Evolutionary conservation across 2,113 vertebrate genomes (phyloP).

Genomic region (Oreochromis aureus): DNA sequence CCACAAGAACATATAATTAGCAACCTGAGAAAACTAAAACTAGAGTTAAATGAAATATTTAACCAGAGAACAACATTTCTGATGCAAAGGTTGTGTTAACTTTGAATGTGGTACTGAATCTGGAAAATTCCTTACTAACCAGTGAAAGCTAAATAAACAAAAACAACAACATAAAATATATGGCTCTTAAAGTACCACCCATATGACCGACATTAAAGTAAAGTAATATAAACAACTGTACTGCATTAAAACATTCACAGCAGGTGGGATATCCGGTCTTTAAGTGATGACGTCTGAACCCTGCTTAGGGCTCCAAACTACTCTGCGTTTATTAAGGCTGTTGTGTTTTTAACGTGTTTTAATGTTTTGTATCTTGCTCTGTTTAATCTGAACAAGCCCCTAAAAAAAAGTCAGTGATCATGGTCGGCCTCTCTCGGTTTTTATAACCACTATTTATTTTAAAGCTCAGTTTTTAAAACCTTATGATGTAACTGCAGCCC

Average conservation of each 20-base stretch:
- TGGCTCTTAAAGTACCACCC: background rate
- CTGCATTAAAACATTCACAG: background rate
- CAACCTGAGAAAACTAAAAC: background rate
- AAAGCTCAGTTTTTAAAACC: too few species aligned
- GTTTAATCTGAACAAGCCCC: too few species aligned
- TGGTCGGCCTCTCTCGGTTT: too few species aligned
- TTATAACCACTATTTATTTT: too few species aligned
- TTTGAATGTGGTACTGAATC: background rate
- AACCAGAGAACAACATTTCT: background rate
- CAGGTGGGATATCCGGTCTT: background rate
- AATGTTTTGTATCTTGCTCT: too few species aligned
- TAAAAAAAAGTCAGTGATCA: too few species aligned
- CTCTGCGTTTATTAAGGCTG: too few species aligned
- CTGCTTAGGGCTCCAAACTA: background rate
- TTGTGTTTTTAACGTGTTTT: too few species aligned
- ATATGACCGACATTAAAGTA: accelerated
- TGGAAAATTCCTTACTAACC: background rate
- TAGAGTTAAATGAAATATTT: background rate
- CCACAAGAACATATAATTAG: background rate
- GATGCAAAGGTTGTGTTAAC: background rate
- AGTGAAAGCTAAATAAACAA: background rate
- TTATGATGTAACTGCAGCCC: too few species aligned
- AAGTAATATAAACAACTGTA: background rate
- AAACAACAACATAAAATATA: background rate
- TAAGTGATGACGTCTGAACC: background rate